Evolutionary conservation across 2,113 vertebrate genomes (phyloP), one percentile per base, ranked within the genome.

Genomic region (Mirounga angustirostris): DNA sequence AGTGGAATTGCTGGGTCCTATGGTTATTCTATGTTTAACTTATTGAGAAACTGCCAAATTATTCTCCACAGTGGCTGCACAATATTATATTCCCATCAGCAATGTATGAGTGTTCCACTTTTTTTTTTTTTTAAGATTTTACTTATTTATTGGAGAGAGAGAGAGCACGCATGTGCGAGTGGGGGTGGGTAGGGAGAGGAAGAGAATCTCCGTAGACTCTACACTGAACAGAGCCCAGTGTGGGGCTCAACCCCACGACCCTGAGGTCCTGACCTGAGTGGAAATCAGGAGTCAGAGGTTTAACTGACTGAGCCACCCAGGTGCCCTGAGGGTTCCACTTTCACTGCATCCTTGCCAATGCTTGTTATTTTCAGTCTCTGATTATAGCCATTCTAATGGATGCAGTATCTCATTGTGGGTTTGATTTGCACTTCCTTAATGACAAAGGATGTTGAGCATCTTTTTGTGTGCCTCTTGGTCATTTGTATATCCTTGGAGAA

Each of bases 351-450:
- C 12, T 94, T 28, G 15, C 40, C 7, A 28, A 1, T 10, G 4
- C 16, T 26, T 54, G 65, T 54, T 36, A 14, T 65, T 71, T 88
- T 79, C 52, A 4, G 28, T 74, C 74, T 89, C 54, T 86, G 63
- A 54, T 92, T 56, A 14, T 46, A 92, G 73, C 56, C 73, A 54
- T 95, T 87, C 58, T 40, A 10, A 22, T 30, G 26, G 33, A 40
- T 88, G 28, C 54, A 26, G 10, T 81, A 69, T 54, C n/a, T 78
- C 30, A 28, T 33, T 65, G 52, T 93, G 26, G 71, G n/a, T 94
- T 88, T 56, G 26, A 81, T 95, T 91, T 93, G 24, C n/a, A 46
- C 91, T 85, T 74, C 50, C 86, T 30, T 91, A 69, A 40, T 56
- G 80, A 86, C 26, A 71, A 76, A 94, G 56, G 30, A 76, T 63